Conservation (phyloP, 2,797 vertebrate genomes). For the Pantherophis alleghaniensis region DNA sequence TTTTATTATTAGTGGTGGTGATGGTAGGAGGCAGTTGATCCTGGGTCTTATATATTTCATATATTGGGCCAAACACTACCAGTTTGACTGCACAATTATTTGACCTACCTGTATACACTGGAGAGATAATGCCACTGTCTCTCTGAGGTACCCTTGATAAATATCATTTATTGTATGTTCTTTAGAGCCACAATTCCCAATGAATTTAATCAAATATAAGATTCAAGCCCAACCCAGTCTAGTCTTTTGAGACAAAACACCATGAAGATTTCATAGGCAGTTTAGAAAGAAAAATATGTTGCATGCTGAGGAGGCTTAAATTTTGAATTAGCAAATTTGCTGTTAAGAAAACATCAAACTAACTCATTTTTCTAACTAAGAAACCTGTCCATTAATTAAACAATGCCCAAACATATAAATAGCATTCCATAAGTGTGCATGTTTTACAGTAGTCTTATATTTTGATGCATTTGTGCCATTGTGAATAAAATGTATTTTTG, state of each 20-base stretch:
- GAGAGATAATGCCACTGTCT: neutral
- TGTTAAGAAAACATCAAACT: neutral
- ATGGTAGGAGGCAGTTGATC: neutral
- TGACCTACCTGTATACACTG: neutral
- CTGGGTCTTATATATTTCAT: neutral
- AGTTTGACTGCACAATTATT: neutral
- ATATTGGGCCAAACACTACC: neutral
- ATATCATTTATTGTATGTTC: neutral
- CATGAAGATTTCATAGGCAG: neutral
- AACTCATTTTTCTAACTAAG: neutral
- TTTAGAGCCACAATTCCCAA: neutral
- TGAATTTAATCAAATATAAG: neutral
- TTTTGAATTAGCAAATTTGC: neutral
- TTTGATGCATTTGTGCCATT: too few species aligned
- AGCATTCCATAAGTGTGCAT: neutral
- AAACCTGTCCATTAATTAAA: neutral
- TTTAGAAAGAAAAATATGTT: neutral
- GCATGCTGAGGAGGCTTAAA: neutral
- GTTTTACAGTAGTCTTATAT: too few species aligned
- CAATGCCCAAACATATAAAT: neutral
- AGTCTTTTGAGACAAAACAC: neutral
- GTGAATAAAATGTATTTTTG: too few species aligned
- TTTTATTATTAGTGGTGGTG: neutral
- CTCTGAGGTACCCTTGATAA: neutral
- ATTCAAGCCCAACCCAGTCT: neutral